Evolutionary conservation across 2,888 invertebrate genomes (phyloP).

Genomic region (Orthosia gothica): DNA sequence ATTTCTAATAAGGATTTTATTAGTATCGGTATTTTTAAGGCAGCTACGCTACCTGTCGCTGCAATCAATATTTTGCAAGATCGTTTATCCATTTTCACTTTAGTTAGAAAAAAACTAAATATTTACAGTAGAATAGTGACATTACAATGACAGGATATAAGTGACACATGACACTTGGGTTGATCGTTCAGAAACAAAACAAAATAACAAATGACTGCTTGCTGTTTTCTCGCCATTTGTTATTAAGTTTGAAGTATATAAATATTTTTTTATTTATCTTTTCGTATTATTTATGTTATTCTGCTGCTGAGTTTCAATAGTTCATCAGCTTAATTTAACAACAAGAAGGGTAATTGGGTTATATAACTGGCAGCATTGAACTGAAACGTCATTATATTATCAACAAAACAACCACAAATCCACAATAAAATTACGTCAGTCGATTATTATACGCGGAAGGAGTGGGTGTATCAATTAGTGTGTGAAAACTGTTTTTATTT

Average conservation of each 20-base stretch:
- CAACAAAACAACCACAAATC: conserved; percentile 59
- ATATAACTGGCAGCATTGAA: conserved; percentile 42
- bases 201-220: not conserved
- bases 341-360: conserved; percentile 14
- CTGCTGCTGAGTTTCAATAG: not conserved
- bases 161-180: not conserved
- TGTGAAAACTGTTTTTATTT: conserved; percentile 65
- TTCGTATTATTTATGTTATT: too few species aligned
- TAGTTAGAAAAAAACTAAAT: conserved; percentile 38
- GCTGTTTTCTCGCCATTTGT: not conserved
- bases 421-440: conserved; percentile 69
- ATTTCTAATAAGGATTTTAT: conserved; percentile 86
- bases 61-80: conserved; percentile 94
- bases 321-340: not conserved
- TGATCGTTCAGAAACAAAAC: conserved; percentile 25
- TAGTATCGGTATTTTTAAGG: conserved; percentile 96
- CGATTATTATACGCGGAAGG: conserved; percentile 54
- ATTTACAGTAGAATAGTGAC: conserved; percentile 44
- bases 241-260: too few species aligned
- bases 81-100: conserved; percentile 75
- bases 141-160: not conserved
- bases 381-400: conserved; percentile 59
- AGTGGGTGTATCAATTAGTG: conserved; percentile 47
- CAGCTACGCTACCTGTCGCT: conserved; percentile 99
- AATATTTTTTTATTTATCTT: not conserved